These are phyloP conservation scores for Meloidogyne exigua DNA, from an alignment of 1,140 invertebrate genomes.

Conservation along the genomic window DNA sequence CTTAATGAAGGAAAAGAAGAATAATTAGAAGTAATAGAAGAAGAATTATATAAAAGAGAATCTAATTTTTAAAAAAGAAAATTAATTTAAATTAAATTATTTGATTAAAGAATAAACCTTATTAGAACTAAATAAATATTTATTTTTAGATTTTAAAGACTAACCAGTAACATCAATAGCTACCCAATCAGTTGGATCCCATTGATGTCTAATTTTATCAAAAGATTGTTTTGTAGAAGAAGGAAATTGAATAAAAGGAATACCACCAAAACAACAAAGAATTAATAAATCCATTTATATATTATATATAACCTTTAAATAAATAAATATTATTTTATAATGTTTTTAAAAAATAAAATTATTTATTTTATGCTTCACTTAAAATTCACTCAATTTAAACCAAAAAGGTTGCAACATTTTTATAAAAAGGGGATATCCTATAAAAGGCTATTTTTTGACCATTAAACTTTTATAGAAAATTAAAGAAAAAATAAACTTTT, in stretches of 20 bases:
- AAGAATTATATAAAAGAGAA: background rate
- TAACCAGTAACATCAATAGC: constrained; percentile 23
- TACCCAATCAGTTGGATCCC: constrained; percentile 25
- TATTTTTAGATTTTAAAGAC: no score
- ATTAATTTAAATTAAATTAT: background rate
- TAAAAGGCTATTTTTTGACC: no score
- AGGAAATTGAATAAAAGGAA: constrained; percentile 21
- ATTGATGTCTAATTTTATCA: constrained; percentile 16
- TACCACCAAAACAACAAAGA: constrained; percentile 27
- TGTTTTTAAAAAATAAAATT: no score
- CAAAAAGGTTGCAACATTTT: no score
- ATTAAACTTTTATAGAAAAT: no score
- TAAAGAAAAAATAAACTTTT: no score
- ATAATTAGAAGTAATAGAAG: background rate
- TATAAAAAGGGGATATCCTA: no score
- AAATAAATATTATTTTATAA: no score
- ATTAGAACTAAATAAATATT: background rate
- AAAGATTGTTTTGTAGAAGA: background rate
- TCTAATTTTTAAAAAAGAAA: background rate
- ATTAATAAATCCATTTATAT: constrained; percentile 23
- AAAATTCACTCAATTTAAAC: no score
- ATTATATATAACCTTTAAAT: background rate
- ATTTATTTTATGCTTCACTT: no score
- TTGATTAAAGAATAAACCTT: no score
- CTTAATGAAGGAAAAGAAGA: background rate